These are phyloP conservation scores for Quiscalus mexicanus DNA, from an alignment of 2,113 vertebrate genomes.

Conservation along the genomic window DNA sequence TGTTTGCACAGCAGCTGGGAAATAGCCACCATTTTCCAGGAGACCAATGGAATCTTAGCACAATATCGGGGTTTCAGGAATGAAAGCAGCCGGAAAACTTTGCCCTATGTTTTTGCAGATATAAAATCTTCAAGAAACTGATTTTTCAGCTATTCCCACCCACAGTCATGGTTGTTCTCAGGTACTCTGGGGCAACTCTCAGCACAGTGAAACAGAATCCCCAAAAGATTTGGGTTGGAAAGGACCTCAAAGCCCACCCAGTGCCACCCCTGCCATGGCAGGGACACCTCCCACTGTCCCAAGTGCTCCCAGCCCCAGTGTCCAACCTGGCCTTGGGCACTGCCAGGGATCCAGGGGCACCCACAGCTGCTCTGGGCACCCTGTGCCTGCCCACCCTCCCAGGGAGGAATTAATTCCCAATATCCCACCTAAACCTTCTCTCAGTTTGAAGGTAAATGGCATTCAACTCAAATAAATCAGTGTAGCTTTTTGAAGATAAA, in stretches of 20 bases:
- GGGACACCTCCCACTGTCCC: neutral
- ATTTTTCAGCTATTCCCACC: neutral
- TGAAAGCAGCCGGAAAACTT: neutral
- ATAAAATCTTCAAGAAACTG: rapidly evolving
- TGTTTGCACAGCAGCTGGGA: neutral
- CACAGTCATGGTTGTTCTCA: neutral
- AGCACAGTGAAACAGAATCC: neutral
- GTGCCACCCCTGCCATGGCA: neutral
- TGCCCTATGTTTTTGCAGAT: neutral
- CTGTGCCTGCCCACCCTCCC: rapidly evolving
- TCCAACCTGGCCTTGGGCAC: neutral
- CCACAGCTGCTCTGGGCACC: neutral
- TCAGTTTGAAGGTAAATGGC: neutral
- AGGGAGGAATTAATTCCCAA: rapidly evolving
- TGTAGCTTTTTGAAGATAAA: rapidly evolving
- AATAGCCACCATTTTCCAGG: rapidly evolving
- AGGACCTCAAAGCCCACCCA: rapidly evolving
- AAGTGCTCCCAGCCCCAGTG: neutral
- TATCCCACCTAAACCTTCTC: neutral
- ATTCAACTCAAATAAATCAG: neutral
- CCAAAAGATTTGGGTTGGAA: neutral
- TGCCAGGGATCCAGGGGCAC: neutral
- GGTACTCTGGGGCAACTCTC: neutral
- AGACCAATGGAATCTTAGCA: rapidly evolving
- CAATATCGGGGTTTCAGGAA: neutral